Evolutionary conservation across 2,888 invertebrate species (phyloP), one percentile per base, ranked within the genome.

Genomic region (Coecobrya sp.): DNA sequence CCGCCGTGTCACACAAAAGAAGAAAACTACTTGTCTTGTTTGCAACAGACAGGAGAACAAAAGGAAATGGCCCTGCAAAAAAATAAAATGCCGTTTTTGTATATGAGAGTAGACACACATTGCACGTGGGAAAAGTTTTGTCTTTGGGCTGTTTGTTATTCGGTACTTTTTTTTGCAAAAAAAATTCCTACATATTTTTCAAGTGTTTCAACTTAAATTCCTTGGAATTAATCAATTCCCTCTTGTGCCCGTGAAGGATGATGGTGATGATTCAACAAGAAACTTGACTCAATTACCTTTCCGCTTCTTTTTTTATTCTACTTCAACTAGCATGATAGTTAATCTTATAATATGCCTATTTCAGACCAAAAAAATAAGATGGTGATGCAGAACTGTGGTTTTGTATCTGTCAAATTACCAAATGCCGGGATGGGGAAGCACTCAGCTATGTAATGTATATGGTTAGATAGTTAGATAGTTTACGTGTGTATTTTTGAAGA

Each of bases 241-340:
- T 55, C 4, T 5, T 0, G n/a, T n/a, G 55, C n/a, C 13, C n/a
- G 19, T n/a, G 4, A 4, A 1, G 4, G 55, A 55, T 19, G 4
- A n/a, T n/a, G 55, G 19, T 4, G 55, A 55, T 55, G 55, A n/a
- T 16, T 16, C 13, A 4, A 55, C 5, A 55, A n/a, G 55, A 19
- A 55, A n/a, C 16, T 55, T 55, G 55, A 55, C 55, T 55, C 55
- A 55, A 55, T 55, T 55, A 55, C n/a, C n/a, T 55, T 55, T n/a
- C 11, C 55, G 19, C n/a, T 55, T 55, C 55, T 55, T n/a, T n/a
- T n/a, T 55, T 55, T n/a, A n/a, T 16, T 52, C 52, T 52, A 5
- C 52, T 52, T 52, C 55, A 55, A 55, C n/a, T n/a, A 16, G n/a
- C 1, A n/a, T n/a, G 55, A 0, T 36, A 36, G 36, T 36, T 36